These are phyloP conservation scores for Drosophila subobscura DNA, from an alignment of 1,140 invertebrate species.

Conservation along the genomic window DNA sequence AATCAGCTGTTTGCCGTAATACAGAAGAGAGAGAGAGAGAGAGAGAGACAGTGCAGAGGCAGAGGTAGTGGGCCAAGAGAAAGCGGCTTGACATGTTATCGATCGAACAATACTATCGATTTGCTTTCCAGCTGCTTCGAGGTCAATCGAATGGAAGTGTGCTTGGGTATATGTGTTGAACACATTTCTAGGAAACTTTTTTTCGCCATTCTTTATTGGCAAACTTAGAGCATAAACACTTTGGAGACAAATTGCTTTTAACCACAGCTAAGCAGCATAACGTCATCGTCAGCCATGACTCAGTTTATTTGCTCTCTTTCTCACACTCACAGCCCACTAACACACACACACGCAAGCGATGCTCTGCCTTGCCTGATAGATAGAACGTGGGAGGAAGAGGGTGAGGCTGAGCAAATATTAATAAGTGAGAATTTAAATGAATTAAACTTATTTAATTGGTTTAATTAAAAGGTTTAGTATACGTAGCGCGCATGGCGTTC, in stretches of 20 bases:
- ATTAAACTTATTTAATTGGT: conserved; percentile 27
- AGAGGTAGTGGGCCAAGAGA: neutral
- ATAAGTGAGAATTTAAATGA: conserved; percentile 30
- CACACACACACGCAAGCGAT: conserved; percentile 28
- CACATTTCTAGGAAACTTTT: conserved; percentile 39
- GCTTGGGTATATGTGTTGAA: conserved; percentile 23
- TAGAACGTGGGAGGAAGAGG: conserved; percentile 9
- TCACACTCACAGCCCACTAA: conserved; percentile 2
- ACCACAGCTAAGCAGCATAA: conserved; percentile 56
- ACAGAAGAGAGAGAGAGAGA: neutral
- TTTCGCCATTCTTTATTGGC: conserved; percentile 42
- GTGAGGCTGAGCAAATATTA: conserved; percentile 14
- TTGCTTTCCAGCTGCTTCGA: conserved; percentile 47
- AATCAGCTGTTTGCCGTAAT: conserved; percentile 28
- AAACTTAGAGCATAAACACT: conserved; percentile 62
- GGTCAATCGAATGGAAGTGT: conserved; percentile 51
- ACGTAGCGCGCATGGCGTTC: conserved; percentile 7
- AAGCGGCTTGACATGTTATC: conserved; percentile 28
- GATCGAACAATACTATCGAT: conserved; percentile 52
- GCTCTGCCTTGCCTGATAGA: conserved; percentile 29
- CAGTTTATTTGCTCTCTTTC: conserved; percentile 46
- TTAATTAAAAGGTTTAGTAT: conserved; percentile 47
- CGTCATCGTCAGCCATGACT: conserved; percentile 61
- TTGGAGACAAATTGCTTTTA: conserved; percentile 56
- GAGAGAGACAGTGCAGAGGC: neutral